Evolutionary conservation across 1,140 invertebrate genomes (phyloP).

Genomic region (Pentalonia nigronervosa): DNA sequence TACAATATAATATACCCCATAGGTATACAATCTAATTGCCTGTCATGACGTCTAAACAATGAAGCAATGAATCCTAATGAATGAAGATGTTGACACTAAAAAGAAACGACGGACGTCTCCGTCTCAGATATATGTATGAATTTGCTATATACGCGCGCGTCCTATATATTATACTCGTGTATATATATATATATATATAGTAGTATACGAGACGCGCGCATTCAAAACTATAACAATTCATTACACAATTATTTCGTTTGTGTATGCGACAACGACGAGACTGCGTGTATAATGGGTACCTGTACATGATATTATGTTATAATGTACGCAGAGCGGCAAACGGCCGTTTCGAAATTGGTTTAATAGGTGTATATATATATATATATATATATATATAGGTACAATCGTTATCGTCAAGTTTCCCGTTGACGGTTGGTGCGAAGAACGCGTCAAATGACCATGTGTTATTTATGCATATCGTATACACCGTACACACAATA

Average conservation of each 20-base stretch:
- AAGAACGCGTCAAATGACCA: too few relatives aligned
- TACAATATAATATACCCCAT: conserved; percentile 14
- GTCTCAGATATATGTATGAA: neutral
- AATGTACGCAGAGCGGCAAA: neutral
- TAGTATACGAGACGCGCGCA: neutral
- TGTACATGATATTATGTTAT: neutral
- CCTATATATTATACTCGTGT: neutral
- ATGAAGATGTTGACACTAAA: conserved; percentile 36
- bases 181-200: neutral
- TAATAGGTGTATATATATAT: too few relatives aligned
- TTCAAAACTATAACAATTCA: conserved; percentile 18
- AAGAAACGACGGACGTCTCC: neutral
- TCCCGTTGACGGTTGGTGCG: too few relatives aligned
- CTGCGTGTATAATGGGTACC: neutral
- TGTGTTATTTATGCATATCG: too few relatives aligned
- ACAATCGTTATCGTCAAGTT: neutral
- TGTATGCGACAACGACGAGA: neutral
- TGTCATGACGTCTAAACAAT: conserved; percentile 45
- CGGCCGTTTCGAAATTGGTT: neutral
- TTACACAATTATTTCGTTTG: conserved; percentile 1
- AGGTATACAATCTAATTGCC: conserved; percentile 30
- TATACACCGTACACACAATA: too few relatives aligned
- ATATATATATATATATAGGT: too few relatives aligned
- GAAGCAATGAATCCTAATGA: conserved; percentile 45
- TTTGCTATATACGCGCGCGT: neutral